Conservation (phyloP, 2,797 vertebrate species). For the Rachycentron canadum region DNA sequence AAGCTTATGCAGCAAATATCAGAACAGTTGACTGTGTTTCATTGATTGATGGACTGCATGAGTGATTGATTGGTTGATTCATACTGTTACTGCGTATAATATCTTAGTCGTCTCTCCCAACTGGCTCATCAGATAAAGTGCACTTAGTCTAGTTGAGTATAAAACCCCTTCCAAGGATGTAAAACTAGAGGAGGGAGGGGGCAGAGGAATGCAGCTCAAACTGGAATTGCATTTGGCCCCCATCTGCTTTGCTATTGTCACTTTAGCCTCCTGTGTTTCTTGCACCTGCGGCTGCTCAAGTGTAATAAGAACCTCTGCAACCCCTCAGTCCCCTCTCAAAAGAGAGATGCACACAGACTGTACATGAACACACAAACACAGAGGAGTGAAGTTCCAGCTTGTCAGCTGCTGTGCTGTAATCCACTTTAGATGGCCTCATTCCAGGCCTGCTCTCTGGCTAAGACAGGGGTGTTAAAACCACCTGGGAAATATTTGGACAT, state of each 20-base stretch:
- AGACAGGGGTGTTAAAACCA: constrained; percentile 37
- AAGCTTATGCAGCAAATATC: constrained; percentile 66
- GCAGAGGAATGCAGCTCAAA: constrained; percentile 29
- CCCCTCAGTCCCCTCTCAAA: background rate
- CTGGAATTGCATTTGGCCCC: constrained; percentile 54
- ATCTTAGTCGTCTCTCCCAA: constrained; percentile 54
- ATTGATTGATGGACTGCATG: constrained; percentile 68
- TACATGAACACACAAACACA: constrained; percentile 6
- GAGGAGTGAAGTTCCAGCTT: constrained; percentile 18
- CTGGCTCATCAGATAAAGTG: constrained; percentile 81
- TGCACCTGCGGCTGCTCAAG: constrained; percentile 43
- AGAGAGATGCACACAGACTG: constrained; percentile 6
- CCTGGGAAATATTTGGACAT: constrained; percentile 36
- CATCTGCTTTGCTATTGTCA: constrained; percentile 48
- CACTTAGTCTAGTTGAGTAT: constrained; percentile 78
- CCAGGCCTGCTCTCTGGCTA: constrained; percentile 33
- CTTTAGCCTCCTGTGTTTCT: constrained; percentile 42
- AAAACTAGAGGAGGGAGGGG: constrained; percentile 10
- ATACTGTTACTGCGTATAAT: constrained; percentile 68
- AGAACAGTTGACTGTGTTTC: constrained; percentile 53
- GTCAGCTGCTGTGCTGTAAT: constrained; percentile 47
- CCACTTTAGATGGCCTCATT: constrained; percentile 58
- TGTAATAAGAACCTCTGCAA: constrained; percentile 33
- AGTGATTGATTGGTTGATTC: constrained; percentile 79
- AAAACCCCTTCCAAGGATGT: constrained; percentile 60